A percentile compares a stretch with the other conserved stretches of the same genome.
Evolutionary conservation across 2,113 vertebrate genomes (phyloP).

Genomic region (Atlantisia rogersi): DNA sequence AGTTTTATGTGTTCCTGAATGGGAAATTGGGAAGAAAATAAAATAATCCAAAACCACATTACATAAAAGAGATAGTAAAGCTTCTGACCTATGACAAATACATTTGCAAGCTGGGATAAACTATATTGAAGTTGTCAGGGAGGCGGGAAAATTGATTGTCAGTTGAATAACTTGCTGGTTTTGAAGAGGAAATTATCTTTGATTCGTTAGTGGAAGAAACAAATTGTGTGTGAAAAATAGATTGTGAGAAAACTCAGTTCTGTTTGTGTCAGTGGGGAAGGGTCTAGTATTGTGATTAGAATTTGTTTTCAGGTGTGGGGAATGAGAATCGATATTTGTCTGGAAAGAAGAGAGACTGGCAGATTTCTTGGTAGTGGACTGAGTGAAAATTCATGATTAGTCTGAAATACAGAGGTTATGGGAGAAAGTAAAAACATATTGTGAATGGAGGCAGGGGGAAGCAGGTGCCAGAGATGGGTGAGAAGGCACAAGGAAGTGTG

Average conservation of each 20-base stretch:
- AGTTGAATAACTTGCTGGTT: neutral
- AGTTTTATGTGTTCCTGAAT: neutral
- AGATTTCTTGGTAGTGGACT: neutral
- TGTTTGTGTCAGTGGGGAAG: neutral
- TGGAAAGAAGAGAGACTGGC: neutral
- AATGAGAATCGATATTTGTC: neutral
- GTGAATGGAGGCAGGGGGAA: too few species aligned
- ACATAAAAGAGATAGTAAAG: neutral
- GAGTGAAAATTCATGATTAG: neutral
- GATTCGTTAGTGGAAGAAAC: neutral
- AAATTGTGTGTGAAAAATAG: neutral
- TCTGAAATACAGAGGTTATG: neutral
- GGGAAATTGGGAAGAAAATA: neutral
- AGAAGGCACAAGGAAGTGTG: neutral
- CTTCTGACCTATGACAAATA: neutral
- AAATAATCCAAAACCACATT: neutral
- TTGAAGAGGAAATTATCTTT: conserved; percentile 15
- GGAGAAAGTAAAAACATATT: neutral
- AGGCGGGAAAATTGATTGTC: neutral
- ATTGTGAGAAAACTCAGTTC: neutral
- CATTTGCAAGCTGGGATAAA: neutral
- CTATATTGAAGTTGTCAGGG: neutral
- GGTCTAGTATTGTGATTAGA: neutral
- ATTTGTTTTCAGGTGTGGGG: neutral
- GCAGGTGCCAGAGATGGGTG: neutral